phyloP scores from a whole-genome alignment of 2,888 invertebrate genomes.

The Brenthis hecate region DNA sequence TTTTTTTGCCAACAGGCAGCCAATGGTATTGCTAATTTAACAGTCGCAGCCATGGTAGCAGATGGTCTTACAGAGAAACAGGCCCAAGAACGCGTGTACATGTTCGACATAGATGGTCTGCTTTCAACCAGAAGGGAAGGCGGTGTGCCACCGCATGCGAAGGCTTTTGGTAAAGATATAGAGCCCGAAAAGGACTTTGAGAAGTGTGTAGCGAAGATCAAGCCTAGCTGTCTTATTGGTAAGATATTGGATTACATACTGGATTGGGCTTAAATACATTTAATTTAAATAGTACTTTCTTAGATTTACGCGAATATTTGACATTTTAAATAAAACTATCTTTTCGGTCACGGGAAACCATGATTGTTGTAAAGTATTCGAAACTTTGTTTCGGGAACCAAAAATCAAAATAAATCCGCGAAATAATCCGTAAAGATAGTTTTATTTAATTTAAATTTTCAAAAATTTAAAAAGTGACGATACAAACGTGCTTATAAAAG shows the following conservation, averaged over 20 bases:
- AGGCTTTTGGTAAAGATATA: constrained; percentile 89
- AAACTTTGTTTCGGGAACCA: too few species aligned
- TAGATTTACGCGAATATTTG: too few species aligned
- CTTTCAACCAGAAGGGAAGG: constrained; percentile 86
- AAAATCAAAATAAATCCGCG: too few species aligned
- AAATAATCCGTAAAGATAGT: too few species aligned
- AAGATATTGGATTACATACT: constrained; percentile 44
- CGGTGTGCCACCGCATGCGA: constrained; percentile 86
- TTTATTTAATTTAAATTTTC: too few species aligned
- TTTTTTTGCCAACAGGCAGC: constrained; percentile 85
- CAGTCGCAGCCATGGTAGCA: constrained; percentile 93
- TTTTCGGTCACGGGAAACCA: too few species aligned
- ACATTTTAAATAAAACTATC: too few species aligned
- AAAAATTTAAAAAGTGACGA: too few species aligned
- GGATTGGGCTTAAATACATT: too few species aligned
- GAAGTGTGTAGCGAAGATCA: constrained; percentile 90
- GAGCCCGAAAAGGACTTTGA: constrained; percentile 89
- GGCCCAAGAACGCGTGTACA: constrained; percentile 94
- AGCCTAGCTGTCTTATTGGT: constrained; percentile 95
- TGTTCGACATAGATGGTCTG: constrained; percentile 97
- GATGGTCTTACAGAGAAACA: constrained; percentile 84
- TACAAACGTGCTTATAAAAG: too few species aligned
- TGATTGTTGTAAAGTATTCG: too few species aligned
- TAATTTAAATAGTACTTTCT: too few species aligned
- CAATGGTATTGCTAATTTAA: constrained; percentile 95